Evolutionary conservation across 2,113 vertebrate species (phyloP).

Genomic region (Cettia cetti): DNA sequence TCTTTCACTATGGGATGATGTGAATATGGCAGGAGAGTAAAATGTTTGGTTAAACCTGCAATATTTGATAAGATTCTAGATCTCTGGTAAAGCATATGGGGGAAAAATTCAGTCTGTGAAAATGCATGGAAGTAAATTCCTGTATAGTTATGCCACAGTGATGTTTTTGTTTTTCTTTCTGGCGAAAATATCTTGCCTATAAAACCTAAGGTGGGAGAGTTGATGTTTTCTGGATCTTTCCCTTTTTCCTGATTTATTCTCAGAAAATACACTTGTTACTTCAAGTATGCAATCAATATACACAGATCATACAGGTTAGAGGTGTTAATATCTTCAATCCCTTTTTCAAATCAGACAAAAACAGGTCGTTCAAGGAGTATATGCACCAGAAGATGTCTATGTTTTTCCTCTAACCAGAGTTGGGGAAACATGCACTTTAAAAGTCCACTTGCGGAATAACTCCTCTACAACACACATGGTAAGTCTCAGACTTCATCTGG

Average conservation of each 20-base stretch:
- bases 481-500: slow-evolving; percentile 37
- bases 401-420: slow-evolving; percentile 79
- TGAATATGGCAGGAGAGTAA: neutral
- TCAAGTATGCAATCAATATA: neutral
- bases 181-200: neutral
- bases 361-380: slow-evolving; percentile 73
- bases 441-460: slow-evolving; percentile 90
- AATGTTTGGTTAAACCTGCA: neutral
- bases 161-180: neutral
- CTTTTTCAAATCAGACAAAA: slow-evolving; percentile 67
- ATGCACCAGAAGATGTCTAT: slow-evolving; percentile 85
- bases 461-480: slow-evolving; percentile 80
- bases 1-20: neutral
- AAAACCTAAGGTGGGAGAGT: neutral
- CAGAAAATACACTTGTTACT: neutral
- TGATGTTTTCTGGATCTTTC: neutral
- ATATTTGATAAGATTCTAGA: neutral
- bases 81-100: neutral
- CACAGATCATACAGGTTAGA: neutral
- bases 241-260: neutral
- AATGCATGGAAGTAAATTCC: neutral
- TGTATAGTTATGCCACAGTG: neutral
- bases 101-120: neutral
- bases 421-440: slow-evolving; percentile 81
- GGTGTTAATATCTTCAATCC: neutral